Percentiles rank a stretch among this genome's conserved stretches.
Conservation (phyloP, 2,888 invertebrate genomes). For the Stenodema calcarata region DNA sequence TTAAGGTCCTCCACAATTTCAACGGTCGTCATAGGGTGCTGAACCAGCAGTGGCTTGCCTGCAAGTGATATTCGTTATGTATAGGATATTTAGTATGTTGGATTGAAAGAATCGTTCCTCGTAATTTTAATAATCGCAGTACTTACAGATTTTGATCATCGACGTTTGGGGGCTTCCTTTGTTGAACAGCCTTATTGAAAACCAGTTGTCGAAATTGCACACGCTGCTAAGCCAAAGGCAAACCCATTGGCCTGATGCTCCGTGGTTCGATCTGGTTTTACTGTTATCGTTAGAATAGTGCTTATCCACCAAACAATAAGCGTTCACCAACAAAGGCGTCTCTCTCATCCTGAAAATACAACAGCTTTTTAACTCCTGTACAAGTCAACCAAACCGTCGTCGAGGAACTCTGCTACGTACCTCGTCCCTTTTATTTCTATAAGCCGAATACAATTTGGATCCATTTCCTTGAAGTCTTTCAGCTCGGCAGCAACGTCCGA, state of each 20-base stretch:
- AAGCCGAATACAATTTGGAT: not conserved
- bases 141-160: conserved; percentile 17
- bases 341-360: not conserved
- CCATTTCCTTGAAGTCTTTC: not conserved
- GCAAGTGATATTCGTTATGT: not conserved
- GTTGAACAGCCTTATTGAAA: not conserved
- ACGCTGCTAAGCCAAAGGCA: conserved; percentile 23
- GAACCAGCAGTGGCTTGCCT: conserved; percentile 37
- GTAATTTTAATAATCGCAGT: not conserved
- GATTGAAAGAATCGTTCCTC: not conserved
- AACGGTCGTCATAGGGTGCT: conserved; percentile 2
- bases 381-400: too few relatives aligned
- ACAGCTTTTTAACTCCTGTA: not conserved
- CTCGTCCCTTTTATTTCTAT: not conserved
- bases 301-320: not conserved
- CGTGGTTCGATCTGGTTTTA: not conserved
- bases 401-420: too few relatives aligned
- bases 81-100: not conserved
- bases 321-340: not conserved
- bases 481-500: not conserved
- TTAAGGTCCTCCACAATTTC: conserved; percentile 28
- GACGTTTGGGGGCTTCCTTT: not conserved
- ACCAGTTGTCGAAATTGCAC: conserved; percentile 23
- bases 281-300: not conserved
- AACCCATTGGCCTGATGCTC: not conserved